Conservation (phyloP, 2,113 vertebrate species). For the Vombatus ursinus region DNA sequence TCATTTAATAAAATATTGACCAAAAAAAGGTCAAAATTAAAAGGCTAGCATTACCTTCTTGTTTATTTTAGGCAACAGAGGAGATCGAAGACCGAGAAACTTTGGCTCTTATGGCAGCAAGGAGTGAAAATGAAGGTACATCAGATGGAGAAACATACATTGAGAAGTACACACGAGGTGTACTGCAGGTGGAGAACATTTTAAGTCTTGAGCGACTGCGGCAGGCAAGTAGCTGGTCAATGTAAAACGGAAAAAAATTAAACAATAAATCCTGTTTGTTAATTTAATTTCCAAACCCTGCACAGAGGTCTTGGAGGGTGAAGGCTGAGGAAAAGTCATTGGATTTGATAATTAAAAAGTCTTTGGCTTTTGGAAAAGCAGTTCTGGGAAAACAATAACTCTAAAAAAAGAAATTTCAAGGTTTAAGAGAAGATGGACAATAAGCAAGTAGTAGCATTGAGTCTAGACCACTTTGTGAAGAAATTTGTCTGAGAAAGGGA, state of each 20-base stretch:
- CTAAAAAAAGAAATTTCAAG: background rate
- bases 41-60: background rate
- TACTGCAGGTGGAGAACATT: slow-evolving; percentile 97
- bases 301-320: background rate
- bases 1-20: background rate
- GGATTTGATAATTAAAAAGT: background rate
- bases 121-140: slow-evolving; percentile 90
- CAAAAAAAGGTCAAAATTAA: background rate
- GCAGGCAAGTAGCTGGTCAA: slow-evolving; percentile 84
- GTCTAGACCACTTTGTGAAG: background rate
- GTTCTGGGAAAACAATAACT: background rate
- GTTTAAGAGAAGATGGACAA: background rate
- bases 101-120: slow-evolving; percentile 95
- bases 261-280: background rate
- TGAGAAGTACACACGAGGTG: slow-evolving; percentile 95
- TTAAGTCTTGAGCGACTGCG: slow-evolving; percentile 94
- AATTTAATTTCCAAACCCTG: background rate
- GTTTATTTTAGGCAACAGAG: slow-evolving; percentile 90
- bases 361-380: background rate
- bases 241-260: background rate
- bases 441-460: background rate
- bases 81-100: slow-evolving; percentile 97
- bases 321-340: background rate
- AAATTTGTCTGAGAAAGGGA: background rate
- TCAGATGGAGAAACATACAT: slow-evolving; percentile 95